Evolutionary conservation across 2,888 invertebrate genomes (phyloP), one percentile per base, ranked within the genome.

Genomic region (Calameuta idolon): DNA sequence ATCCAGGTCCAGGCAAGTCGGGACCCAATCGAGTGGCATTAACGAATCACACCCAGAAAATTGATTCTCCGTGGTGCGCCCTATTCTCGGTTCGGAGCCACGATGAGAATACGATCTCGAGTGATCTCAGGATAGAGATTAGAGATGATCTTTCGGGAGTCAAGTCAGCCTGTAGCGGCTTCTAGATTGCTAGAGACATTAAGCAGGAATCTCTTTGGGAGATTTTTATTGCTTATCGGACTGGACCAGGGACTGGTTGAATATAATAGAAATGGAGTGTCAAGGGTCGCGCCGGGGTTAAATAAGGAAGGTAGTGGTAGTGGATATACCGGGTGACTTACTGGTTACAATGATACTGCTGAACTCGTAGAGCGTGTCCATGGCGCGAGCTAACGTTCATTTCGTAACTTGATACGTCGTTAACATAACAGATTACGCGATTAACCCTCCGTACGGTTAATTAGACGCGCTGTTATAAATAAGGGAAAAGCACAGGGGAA

Each of bases 361-460:
- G 23, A 23, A 55, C 23, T 23, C 55, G 23, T 23, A 23, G 23
- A 55, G 2, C 55, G 23, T 9, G 23, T 23, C 23, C 55, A 9
- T 55, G 55, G 71, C 71, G 71, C 71, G 71, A 71, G 71, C 12
- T 71, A 34, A 76, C 73, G 84, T 86, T 86, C 84, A 87, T 87
- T 88, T 86, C 86, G 87, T 83, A 88, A 86, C 86, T 85, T 85
- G 86, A 88, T 87, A 82, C 85, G 82, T 86, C 87, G 82, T 89
- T 88, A 86, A 86, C 79, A 84, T 87, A 87, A 89, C 85, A 84
- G 86, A 89, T 87, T 82, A 81, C 83, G 80, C 85, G 83, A 87
- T 87, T 88, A 88, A 89, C 85, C 85, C 81, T 82, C 9, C 79
- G 82, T 78, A 80, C 81, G 82, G 82, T 87, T 88, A 88, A 89